Evolutionary conservation across 2,888 invertebrate genomes (phyloP).

Genomic region (Baccha elongata): DNA sequence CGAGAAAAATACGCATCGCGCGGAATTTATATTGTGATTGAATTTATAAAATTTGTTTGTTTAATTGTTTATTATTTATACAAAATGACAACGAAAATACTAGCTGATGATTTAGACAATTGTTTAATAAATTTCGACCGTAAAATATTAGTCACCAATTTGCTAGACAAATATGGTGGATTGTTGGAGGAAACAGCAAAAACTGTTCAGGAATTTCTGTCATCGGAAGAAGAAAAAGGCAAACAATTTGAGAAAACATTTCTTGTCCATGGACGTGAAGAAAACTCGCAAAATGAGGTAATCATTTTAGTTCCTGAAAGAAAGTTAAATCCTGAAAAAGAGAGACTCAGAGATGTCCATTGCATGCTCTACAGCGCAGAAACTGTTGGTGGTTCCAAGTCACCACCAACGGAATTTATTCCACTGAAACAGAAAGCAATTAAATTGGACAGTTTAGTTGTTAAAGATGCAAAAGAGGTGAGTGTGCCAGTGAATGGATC

Average conservation of each 20-base stretch:
- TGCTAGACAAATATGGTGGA: conserved; percentile 79
- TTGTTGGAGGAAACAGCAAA: conserved; percentile 77
- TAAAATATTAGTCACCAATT: conserved; percentile 78
- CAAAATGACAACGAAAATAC: conserved; percentile 43
- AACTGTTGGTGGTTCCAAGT: conserved; percentile 78
- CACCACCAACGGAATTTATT: conserved; percentile 77
- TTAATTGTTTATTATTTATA: not conserved
- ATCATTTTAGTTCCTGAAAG: conserved; percentile 78
- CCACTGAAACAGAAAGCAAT: conserved; percentile 77
- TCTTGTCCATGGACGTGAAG: conserved; percentile 49
- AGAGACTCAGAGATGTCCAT: conserved; percentile 76
- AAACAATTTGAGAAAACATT: conserved; percentile 78
- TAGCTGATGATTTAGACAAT: conserved; percentile 77
- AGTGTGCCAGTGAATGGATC: conserved; percentile 37
- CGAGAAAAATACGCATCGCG: not conserved
- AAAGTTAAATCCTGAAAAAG: conserved; percentile 76
- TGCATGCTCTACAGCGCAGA: conserved; percentile 79
- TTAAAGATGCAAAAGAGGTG: not conserved
- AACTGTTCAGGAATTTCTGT: conserved; percentile 75
- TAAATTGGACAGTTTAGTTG: conserved; percentile 74
- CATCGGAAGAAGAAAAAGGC: conserved; percentile 75
- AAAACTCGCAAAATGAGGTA: conserved; percentile 74
- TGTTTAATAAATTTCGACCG: conserved; percentile 79
- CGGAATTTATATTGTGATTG: conserved; percentile 4
- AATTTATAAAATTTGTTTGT: conserved; percentile 1